Conservation (phyloP, 2,888 invertebrate species). For the Plebejus anna region DNA sequence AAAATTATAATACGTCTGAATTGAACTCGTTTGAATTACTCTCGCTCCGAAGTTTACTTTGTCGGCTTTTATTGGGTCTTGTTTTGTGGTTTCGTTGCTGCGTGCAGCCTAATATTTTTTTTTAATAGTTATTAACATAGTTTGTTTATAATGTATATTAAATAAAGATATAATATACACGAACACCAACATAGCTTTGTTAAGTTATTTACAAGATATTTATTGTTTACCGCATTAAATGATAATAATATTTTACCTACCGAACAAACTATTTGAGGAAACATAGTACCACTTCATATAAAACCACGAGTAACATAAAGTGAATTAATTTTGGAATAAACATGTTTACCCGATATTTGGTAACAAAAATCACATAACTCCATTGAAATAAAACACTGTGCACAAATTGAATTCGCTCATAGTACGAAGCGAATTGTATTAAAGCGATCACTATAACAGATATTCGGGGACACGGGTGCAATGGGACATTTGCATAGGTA, state of each 20-base stretch:
- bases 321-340: background rate
- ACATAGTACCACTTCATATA: background rate
- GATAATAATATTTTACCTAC: no score
- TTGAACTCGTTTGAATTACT: background rate
- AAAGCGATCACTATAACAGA: slow-evolving; percentile 49
- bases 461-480: slow-evolving; percentile 56
- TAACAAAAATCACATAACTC: background rate
- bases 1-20: slow-evolving; percentile 36
- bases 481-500: slow-evolving; percentile 65
- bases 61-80: background rate
- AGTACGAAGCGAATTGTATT: slow-evolving; percentile 40
- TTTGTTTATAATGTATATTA: no score
- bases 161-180: no score
- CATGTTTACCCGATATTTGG: background rate
- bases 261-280: no score
- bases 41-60: background rate
- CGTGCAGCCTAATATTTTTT: no score
- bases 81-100: background rate
- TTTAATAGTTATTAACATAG: no score
- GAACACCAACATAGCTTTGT: no score
- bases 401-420: slow-evolving; percentile 32
- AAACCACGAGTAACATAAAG: background rate
- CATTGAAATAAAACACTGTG: slow-evolving; percentile 19
- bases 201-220: no score
- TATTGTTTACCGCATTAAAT: background rate